Percentiles rank a stretch among this genome's conserved stretches.
Conservation (phyloP, 1,140 invertebrate genomes). For the Drosophila nebulosa region DNA sequence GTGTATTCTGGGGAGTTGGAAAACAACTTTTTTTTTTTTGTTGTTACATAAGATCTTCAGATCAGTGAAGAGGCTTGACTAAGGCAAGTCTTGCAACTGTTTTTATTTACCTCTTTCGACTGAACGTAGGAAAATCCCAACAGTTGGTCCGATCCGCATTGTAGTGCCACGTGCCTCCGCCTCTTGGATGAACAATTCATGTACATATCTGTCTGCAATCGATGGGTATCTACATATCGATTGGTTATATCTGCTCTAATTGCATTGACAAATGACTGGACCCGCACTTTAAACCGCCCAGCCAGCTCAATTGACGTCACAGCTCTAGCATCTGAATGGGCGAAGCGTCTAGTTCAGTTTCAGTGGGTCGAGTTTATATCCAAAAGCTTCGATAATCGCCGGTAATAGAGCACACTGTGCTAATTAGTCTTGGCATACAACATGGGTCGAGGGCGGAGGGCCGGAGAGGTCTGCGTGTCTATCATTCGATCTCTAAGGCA, state of each 20-base stretch:
- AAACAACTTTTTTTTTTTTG: conserved; percentile 5
- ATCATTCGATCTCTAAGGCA: conserved; percentile 46
- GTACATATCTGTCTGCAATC: conserved; percentile 4
- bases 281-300: conserved; percentile 37
- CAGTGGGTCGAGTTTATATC: conserved; percentile 21
- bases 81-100: background rate
- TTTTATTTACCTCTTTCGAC: background rate
- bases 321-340: conserved; percentile 2
- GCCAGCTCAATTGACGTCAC: conserved; percentile 52
- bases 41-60: conserved; percentile 22
- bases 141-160: conserved; percentile 10
- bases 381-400: conserved; percentile 15
- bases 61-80: background rate
- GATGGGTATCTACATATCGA: conserved; percentile 38
- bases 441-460: background rate
- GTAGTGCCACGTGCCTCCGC: conserved; percentile 25
- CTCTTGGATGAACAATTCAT: background rate
- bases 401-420: conserved; percentile 35
- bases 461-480: conserved; percentile 47
- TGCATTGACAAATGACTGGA: conserved; percentile 47
- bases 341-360: background rate
- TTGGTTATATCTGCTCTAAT: conserved; percentile 39
- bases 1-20: conserved; percentile 33
- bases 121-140: background rate
- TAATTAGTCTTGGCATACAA: conserved; percentile 63